These are phyloP conservation scores for Megalopta genalis DNA, from an alignment of 1,140 invertebrate species.

Conservation along the genomic window DNA sequence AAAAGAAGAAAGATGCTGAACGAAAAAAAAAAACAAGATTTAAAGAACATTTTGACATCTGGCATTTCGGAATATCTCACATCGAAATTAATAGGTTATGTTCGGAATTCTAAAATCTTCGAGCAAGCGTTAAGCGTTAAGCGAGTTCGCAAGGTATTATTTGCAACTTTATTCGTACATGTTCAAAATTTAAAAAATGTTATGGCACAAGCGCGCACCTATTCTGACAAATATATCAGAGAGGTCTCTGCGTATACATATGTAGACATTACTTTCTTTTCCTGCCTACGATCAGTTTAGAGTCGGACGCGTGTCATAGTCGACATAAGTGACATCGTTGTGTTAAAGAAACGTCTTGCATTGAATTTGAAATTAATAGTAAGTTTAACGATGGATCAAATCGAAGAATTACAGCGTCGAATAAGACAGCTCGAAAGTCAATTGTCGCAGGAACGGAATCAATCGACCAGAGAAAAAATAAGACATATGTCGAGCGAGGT, in stretches of 20 bases:
- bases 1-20: not conserved
- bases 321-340: not conserved
- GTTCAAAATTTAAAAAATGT: not conserved
- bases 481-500: slow-evolving; percentile 90
- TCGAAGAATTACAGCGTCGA: slow-evolving; percentile 71
- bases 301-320: not conserved
- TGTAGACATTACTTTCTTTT: not conserved
- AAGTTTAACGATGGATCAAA: slow-evolving; percentile 58
- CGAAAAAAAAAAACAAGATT: not conserved
- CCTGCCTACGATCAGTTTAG: not conserved
- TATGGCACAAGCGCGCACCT: not conserved
- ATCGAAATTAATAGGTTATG: slow-evolving; percentile 10
- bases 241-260: not conserved
- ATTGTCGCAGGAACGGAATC: slow-evolving; percentile 75
- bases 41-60: not conserved
- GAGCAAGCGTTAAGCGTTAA: not conserved
- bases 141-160: not conserved
- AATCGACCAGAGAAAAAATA: slow-evolving; percentile 80
- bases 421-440: slow-evolving; percentile 82
- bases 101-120: not conserved
- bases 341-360: no score
- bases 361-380: slow-evolving; percentile 8
- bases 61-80: not conserved
- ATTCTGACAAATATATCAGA: not conserved
- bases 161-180: not conserved